phyloP scores from a whole-genome alignment of 2,888 invertebrate genomes.

The Rhingia rostrata region DNA sequence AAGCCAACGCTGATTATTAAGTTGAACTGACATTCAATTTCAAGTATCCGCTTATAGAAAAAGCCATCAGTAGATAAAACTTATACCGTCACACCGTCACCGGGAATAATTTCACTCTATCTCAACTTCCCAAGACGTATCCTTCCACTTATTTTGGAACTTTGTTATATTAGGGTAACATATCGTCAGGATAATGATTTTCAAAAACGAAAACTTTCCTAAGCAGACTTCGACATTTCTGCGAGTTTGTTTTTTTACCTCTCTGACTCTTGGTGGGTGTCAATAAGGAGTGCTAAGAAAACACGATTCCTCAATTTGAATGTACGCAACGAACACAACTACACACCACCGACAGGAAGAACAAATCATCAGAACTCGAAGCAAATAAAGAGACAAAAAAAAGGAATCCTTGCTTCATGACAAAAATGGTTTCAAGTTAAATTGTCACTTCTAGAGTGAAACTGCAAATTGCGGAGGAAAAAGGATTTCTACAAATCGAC shows the following conservation, averaged over 20 bases:
- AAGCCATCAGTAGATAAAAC: neutral
- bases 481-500: slow-evolving; percentile 59
- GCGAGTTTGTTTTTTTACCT: neutral
- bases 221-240: neutral
- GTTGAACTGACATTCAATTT: slow-evolving; percentile 7
- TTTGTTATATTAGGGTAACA: slow-evolving; percentile 43
- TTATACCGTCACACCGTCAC: neutral
- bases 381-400: slow-evolving; percentile 1
- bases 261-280: neutral
- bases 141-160: neutral
- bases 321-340: slow-evolving; percentile 47
- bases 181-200: slow-evolving; percentile 56
- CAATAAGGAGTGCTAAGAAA: slow-evolving; percentile 15
- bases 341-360: slow-evolving; percentile 28
- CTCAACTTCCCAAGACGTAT: neutral
- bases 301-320: slow-evolving; percentile 53
- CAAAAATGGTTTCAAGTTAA: slow-evolving; percentile 69
- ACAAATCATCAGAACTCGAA: slow-evolving; percentile 45
- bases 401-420: slow-evolving; percentile 45
- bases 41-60: neutral
- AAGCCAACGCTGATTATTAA: neutral
- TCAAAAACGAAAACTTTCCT: slow-evolving; percentile 40
- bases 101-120: neutral
- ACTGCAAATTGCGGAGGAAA: slow-evolving; percentile 64
- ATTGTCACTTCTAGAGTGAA: slow-evolving; percentile 68